A percentile compares a stretch with the other conserved stretches of the same genome.
Evolutionary conservation across 2,113 vertebrate species (phyloP).

Genomic region (Montifringilla adamsi): DNA sequence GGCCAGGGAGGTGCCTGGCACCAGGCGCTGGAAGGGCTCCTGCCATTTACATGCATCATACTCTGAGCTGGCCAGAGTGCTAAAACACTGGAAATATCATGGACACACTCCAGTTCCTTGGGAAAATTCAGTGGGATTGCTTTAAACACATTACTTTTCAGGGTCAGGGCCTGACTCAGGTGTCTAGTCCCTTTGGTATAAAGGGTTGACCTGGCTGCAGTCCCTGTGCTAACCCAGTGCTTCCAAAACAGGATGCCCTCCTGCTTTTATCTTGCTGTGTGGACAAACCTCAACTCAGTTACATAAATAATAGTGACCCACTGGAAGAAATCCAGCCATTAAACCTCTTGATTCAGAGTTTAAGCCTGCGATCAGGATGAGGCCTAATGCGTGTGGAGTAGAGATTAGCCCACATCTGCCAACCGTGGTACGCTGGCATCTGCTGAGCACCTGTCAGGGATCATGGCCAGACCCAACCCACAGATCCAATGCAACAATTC

Average conservation of each 20-base stretch:
- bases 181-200: background rate
- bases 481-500: background rate
- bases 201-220: background rate
- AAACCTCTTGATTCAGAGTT: constrained; percentile 26
- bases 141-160: background rate
- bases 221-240: background rate
- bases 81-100: background rate
- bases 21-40: background rate
- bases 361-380: constrained; percentile 39
- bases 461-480: background rate
- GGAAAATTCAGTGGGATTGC: background rate
- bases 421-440: background rate
- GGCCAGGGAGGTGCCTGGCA: background rate
- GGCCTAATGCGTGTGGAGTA: background rate
- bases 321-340: constrained; percentile 28
- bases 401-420: constrained; percentile 33
- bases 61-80: background rate
- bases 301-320: background rate
- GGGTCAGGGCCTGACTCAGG: background rate
- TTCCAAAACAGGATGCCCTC: background rate
- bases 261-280: background rate
- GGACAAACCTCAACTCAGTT: background rate
- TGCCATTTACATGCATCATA: accelerated
- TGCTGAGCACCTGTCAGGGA: background rate
- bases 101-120: background rate